Evolutionary conservation across 2,113 vertebrate genomes (phyloP), one percentile per base, ranked within the genome.

Genomic region (Bos indicus): DNA sequence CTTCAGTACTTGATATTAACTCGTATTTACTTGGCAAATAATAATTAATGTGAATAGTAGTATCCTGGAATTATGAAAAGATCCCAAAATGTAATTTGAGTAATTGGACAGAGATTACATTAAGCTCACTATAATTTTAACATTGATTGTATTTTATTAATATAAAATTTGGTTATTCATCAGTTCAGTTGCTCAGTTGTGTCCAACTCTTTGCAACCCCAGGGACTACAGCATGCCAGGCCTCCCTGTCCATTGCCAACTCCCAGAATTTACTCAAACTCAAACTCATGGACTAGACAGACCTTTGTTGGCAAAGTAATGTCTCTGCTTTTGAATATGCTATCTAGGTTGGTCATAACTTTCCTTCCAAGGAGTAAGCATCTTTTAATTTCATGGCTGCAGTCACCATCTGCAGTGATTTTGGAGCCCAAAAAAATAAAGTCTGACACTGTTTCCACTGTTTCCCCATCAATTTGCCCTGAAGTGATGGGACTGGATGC

Each of bases 111-210:
- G 84, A 89, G 30, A 78, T 93, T 43, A 57, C 2, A 71, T 25
- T 52, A 74, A 77, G 28, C 23, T 97, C n/a, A 19, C n/a, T 60
- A 13, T 92, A 56, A 96, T 94, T 97, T 92, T 81, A 91, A 90
- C 80, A 46, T 83, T 74, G 77, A 62, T 51, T 88, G 1, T 64
- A 74, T 88, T 87, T 78, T 71, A 15, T 90, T 92, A 78, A 74
- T 43, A 67, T 56, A 86, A 96, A 93, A 94, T 62, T 51, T 90
- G 36, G 30, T 46, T 43, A 62, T 59, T 95, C 59, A 71, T 21
- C 64, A 71, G 14, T 36, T 71, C 64, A 36, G 8, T 21, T 2
- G 0, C 9, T 21, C 64, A 71, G 64, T 71, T 0, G 0, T 71
- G n/a, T 71, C 64, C 17, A 36, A 2, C 4, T 67, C 17, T 36